phyloP scores from a whole-genome alignment of 1,140 invertebrate genomes.

The Acromyrmex charruanus region DNA sequence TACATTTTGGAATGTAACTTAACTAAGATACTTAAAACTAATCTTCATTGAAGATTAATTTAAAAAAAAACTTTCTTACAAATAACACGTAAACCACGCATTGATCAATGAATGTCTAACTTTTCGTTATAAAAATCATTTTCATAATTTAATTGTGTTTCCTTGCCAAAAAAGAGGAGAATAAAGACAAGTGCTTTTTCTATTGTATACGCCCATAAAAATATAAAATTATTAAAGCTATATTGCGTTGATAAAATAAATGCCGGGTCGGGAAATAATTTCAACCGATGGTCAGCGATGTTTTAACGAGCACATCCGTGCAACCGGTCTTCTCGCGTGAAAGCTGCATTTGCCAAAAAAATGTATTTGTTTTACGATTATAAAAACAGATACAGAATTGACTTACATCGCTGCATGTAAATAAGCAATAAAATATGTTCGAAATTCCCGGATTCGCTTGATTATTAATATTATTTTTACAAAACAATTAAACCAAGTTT shows the following conservation, averaged over 20 bases:
- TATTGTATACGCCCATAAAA: background rate
- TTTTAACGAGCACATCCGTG: constrained; percentile 63
- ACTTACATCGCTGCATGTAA: background rate
- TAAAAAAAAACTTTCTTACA: too few relatives aligned
- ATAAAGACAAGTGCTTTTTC: too few relatives aligned
- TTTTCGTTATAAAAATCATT: too few relatives aligned
- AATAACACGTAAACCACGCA: too few relatives aligned
- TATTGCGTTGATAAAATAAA: constrained; percentile 50
- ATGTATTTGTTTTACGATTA: background rate
- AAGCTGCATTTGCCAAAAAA: background rate
- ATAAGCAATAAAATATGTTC: background rate
- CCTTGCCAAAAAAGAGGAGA: too few relatives aligned
- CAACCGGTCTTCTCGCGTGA: constrained; percentile 56
- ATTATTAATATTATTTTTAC: background rate
- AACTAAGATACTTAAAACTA: too few relatives aligned
- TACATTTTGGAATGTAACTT: too few relatives aligned
- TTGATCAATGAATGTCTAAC: too few relatives aligned
- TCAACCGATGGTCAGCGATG: constrained; percentile 36
- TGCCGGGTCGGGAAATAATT: constrained; percentile 66
- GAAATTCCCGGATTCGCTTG: background rate
- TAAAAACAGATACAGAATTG: background rate
- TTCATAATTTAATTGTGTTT: too few relatives aligned
- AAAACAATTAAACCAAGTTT: background rate
- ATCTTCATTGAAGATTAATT: too few relatives aligned
- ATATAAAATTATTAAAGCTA: constrained; percentile 55